Evolutionary conservation across 2,888 invertebrate genomes (phyloP).

Genomic region (Tiliacea aurago): DNA sequence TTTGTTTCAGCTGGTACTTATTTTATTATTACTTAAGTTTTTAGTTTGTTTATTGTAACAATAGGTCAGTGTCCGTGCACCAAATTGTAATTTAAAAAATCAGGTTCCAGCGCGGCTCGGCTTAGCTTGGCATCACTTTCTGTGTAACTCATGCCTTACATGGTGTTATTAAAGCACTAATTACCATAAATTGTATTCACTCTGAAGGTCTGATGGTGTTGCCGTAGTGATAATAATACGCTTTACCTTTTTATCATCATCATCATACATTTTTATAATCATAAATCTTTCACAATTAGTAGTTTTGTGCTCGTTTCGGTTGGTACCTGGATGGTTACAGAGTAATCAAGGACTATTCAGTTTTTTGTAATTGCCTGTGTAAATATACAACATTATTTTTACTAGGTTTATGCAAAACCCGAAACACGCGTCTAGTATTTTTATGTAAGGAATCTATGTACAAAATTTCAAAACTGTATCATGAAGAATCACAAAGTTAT

Average conservation of each 20-base stretch:
- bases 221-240: conserved; percentile 30
- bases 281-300: background rate
- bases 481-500: too few relatives aligned
- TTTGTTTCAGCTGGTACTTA: too few relatives aligned
- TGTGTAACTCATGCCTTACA: conserved; percentile 2
- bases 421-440: too few relatives aligned
- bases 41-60: too few relatives aligned
- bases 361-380: background rate
- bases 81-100: too few relatives aligned
- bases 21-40: too few relatives aligned
- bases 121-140: background rate
- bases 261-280: background rate
- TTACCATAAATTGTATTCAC: conserved; percentile 49
- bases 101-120: too few relatives aligned
- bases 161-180: conserved; percentile 43
- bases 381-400: too few relatives aligned
- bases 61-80: too few relatives aligned
- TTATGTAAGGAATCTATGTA: too few relatives aligned
- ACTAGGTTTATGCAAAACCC: too few relatives aligned
- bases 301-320: background rate
- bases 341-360: background rate
- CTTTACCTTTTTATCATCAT: conserved; percentile 25
- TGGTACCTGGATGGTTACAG: background rate
- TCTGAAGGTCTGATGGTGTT: conserved; percentile 41
- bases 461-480: too few relatives aligned